A percentile compares a stretch with the other conserved stretches of the same genome.
Evolutionary conservation across 2,888 invertebrate genomes (phyloP).

Genomic region (Parapristionchus giblindavisi): DNA sequence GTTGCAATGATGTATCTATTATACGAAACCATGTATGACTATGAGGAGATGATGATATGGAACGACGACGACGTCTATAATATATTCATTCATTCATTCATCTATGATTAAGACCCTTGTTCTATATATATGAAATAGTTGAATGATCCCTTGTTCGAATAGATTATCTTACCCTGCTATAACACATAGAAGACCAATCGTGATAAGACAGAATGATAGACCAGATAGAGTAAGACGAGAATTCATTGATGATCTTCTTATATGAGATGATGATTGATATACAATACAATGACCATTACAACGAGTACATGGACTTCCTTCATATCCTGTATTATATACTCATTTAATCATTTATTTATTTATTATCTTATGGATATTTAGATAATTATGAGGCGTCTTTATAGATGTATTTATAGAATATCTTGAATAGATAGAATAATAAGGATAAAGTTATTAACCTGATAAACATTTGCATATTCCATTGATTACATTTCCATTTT

Average conservation of each 20-base stretch:
- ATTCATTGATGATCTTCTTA: conserved; percentile 41
- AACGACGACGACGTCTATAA: conserved; percentile 16
- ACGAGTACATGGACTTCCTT: too few relatives aligned
- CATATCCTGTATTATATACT: too few relatives aligned
- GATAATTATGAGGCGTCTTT: too few relatives aligned
- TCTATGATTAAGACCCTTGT: too few relatives aligned
- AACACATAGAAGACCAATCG: conserved; percentile 56
- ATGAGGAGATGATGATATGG: neutral
- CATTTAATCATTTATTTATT: too few relatives aligned
- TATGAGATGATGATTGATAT: neutral
- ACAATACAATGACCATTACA: conserved; percentile 35
- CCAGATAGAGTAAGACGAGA: conserved; percentile 57
- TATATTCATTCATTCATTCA: neutral
- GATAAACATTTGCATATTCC: conserved; percentile 47
- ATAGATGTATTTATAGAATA: too few relatives aligned
- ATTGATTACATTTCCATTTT: conserved; percentile 48
- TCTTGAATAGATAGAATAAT: too few relatives aligned
- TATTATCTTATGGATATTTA: too few relatives aligned
- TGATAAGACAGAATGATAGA: conserved; percentile 58
- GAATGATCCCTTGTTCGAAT: neutral
- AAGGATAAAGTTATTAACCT: too few relatives aligned
- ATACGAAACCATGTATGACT: neutral
- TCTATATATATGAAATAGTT: neutral
- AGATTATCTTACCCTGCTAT: conserved; percentile 44
- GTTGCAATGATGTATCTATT: neutral